Conservation (phyloP, 2,888 invertebrate species). For the Onchidella celtica region DNA sequence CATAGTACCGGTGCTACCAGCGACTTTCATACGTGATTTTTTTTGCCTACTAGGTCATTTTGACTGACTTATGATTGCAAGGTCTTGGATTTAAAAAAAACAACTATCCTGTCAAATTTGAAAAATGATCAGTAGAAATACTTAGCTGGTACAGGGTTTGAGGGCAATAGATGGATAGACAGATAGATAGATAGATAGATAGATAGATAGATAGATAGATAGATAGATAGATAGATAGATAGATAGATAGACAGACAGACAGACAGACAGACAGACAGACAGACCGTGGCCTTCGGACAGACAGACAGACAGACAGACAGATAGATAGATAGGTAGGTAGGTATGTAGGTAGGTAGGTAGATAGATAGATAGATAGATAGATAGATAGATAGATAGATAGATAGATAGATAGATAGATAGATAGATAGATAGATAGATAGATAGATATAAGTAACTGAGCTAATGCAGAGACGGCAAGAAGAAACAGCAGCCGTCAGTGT, state of each 20-base stretch:
- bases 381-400: background rate
- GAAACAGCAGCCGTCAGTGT: too few species aligned
- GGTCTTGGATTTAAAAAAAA: too few species aligned
- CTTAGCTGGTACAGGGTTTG: too few species aligned
- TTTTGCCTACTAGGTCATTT: too few species aligned
- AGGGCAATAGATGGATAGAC: background rate
- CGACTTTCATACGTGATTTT: too few species aligned
- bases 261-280: background rate
- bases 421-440: background rate
- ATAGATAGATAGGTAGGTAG: background rate
- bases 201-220: background rate
- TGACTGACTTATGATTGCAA: too few species aligned
- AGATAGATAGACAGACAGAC: background rate
- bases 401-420: background rate
- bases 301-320: background rate
- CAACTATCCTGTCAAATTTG: too few species aligned
- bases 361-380: background rate
- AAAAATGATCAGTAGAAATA: too few species aligned
- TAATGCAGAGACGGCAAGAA: too few species aligned
- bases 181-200: background rate
- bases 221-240: background rate
- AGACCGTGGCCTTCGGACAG: background rate
- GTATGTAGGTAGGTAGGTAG: background rate
- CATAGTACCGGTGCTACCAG: too few species aligned
- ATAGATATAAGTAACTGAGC: too few species aligned